A percentile compares a stretch with the other conserved stretches of the same genome.
Conservation (phyloP, 2,797 vertebrate genomes). For the Melanotaenia pygmaea region DNA sequence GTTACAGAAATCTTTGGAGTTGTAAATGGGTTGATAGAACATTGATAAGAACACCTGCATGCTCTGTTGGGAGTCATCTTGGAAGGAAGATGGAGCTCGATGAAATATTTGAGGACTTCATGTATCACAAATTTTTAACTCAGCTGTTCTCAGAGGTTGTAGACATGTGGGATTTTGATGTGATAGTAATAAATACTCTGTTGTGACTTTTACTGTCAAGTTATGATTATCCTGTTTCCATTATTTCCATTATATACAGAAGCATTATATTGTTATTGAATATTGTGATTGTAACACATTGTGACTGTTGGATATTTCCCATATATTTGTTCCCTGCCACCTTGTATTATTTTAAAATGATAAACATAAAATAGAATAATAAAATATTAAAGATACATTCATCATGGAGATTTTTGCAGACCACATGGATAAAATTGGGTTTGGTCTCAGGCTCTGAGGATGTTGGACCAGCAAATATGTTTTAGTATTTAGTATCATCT, state of each 20-base stretch:
- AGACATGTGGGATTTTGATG: neutral
- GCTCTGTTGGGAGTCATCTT: conserved; percentile 1
- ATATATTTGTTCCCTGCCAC: neutral
- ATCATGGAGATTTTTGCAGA: neutral
- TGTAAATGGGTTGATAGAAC: conserved; percentile 24
- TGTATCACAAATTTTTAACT: conserved; percentile 12
- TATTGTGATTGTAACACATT: neutral
- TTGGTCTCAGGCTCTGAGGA: neutral
- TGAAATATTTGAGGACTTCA: conserved; percentile 21
- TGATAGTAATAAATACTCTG: neutral
- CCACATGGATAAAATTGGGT: neutral
- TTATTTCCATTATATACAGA: neutral
- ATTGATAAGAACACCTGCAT: conserved; percentile 1
- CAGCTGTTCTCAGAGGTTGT: neutral
- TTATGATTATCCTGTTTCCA: neutral
- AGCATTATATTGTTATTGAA: neutral
- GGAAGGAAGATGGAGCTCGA: conserved; percentile 17
- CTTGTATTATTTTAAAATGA: neutral
- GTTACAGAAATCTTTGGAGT: conserved; percentile 17
- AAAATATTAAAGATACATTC: neutral
- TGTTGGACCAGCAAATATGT: neutral
- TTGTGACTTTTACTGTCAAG: neutral
- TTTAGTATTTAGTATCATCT: neutral
- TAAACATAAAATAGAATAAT: neutral
- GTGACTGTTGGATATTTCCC: neutral